phyloP scores from a whole-genome alignment of 2,113 vertebrate genomes.

The Scartelaos histophorus region DNA sequence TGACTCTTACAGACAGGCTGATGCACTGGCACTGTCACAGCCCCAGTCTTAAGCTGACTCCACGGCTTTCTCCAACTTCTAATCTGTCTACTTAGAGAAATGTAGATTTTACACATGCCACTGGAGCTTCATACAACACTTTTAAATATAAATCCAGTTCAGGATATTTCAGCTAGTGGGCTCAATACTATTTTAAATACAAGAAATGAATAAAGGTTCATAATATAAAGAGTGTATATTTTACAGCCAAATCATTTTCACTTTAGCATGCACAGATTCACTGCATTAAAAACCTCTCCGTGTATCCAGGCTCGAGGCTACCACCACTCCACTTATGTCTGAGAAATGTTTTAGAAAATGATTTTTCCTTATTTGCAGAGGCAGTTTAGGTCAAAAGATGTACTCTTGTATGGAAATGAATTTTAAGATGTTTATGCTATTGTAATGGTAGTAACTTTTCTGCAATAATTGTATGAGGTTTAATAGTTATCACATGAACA shows the following conservation, averaged over 20 bases:
- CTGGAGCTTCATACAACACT: background rate
- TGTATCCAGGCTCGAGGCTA: too few species aligned
- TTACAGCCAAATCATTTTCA: background rate
- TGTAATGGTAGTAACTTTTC: too few species aligned
- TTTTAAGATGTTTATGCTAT: too few species aligned
- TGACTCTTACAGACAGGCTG: conserved; percentile 2
- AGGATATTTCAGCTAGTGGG: background rate
- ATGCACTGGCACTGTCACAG: conserved; percentile 1
- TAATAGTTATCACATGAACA: too few species aligned
- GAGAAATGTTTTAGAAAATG: too few species aligned
- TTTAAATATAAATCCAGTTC: background rate
- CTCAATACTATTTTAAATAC: background rate
- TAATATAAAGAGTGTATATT: background rate
- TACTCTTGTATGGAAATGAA: too few species aligned
- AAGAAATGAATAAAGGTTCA: background rate
- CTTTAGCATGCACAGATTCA: too few species aligned
- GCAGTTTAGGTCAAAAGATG: too few species aligned
- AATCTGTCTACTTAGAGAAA: conserved; percentile 9
- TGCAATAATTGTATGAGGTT: too few species aligned
- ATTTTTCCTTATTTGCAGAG: too few species aligned
- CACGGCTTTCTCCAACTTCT: background rate
- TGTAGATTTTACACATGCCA: background rate
- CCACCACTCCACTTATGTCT: too few species aligned
- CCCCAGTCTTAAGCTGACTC: conserved; percentile 4
- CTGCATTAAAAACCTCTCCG: too few species aligned